These are phyloP conservation scores for Drosophila neonasuta DNA, from an alignment of 2,888 invertebrate species.

Conservation along the genomic window DNA sequence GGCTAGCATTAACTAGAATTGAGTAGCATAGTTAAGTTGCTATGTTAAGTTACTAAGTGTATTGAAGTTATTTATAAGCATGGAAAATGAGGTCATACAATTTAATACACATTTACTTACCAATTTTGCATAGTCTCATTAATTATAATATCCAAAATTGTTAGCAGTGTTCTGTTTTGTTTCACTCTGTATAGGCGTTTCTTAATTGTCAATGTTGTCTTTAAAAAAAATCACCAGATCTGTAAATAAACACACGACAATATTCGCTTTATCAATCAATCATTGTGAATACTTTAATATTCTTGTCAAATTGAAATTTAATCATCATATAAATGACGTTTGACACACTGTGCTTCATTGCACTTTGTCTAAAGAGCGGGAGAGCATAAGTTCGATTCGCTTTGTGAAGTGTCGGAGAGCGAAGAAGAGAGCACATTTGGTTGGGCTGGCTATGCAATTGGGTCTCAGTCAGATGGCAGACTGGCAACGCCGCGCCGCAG, in stretches of 20 bases:
- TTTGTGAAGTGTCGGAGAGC: constrained; percentile 7
- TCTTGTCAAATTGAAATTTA: constrained; percentile 29
- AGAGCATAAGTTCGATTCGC: constrained; percentile 6
- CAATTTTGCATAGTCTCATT: constrained; percentile 36
- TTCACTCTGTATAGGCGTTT: constrained; percentile 24
- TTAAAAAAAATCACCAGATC: constrained; percentile 39
- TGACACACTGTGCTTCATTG: constrained; percentile 52
- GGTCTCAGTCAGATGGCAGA: constrained; percentile 51
- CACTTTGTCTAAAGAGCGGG: constrained; percentile 25
- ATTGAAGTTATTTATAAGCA: constrained; percentile 22
- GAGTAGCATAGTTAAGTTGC: background rate
- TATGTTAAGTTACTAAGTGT: background rate
- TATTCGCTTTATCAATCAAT: constrained; percentile 15
- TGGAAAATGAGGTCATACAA: constrained; percentile 16
- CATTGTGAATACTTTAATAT: constrained; percentile 26
- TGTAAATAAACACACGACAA: constrained; percentile 44
- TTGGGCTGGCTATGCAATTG: constrained; percentile 49
- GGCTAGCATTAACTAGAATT: constrained; percentile 8
- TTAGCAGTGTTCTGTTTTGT: constrained; percentile 5
- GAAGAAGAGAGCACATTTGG: constrained; percentile 9
- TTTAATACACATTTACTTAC: constrained; percentile 33
- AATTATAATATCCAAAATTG: constrained; percentile 37
- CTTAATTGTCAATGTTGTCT: constrained; percentile 25
- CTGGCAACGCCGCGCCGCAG: constrained; percentile 34
- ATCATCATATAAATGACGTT: constrained; percentile 39